Evolutionary conservation across 2,113 vertebrate genomes (phyloP).

Genomic region (Spea multiplicata): DNA sequence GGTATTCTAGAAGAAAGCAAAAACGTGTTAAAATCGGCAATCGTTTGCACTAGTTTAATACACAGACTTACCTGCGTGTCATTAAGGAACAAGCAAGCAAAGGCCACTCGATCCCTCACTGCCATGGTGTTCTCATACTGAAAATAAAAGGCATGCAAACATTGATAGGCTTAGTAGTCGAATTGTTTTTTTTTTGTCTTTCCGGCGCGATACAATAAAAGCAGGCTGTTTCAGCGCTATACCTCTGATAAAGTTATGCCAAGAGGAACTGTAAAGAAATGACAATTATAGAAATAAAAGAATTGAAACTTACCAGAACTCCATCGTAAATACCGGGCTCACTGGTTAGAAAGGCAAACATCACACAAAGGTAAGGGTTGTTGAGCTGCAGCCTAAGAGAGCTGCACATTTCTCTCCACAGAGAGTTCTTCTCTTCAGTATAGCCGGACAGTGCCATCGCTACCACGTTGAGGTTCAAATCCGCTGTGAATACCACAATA

Average conservation of each 20-base stretch:
- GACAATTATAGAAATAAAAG: too few species aligned
- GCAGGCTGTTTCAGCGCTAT: too few species aligned
- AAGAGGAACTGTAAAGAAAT: too few species aligned
- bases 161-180: too few species aligned
- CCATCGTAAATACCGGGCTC: constrained; percentile 89
- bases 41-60: background rate
- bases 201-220: too few species aligned
- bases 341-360: constrained; percentile 98
- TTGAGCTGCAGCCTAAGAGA: constrained; percentile 87
- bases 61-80: constrained; percentile 81
- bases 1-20: too few species aligned
- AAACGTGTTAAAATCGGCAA: too few species aligned
- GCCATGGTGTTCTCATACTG: constrained; percentile 91
- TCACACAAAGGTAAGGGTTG: constrained; percentile 92
- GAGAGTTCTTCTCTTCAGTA: constrained; percentile 92
- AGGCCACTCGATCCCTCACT: constrained; percentile 92
- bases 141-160: constrained; percentile 18
- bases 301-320: constrained; percentile 79
- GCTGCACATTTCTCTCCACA: constrained; percentile 99
- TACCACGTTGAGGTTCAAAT: constrained; percentile 96
- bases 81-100: constrained; percentile 93
- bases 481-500: constrained; percentile 67
- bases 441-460: constrained; percentile 97
- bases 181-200: too few species aligned
- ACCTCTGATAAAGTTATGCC: too few species aligned